These are phyloP conservation scores for Syngnathus acus DNA, from an alignment of 2,797 vertebrate species.

Conservation along the genomic window DNA sequence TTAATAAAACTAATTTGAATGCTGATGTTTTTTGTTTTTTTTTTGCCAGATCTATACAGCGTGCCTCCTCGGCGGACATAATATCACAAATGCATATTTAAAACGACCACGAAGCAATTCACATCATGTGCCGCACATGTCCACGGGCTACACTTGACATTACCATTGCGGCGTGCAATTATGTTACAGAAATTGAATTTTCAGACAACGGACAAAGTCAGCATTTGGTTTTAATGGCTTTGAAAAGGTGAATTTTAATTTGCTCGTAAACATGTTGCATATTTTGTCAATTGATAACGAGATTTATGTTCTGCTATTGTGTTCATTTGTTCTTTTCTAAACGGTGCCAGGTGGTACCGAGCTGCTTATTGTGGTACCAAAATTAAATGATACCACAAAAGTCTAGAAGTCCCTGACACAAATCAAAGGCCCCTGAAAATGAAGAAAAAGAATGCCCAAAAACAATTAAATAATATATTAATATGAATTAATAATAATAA, in stretches of 20 bases:
- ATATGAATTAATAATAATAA: background rate
- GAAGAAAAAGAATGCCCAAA: background rate
- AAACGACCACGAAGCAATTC: constrained; percentile 11
- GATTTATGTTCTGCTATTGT: background rate
- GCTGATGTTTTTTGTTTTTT: background rate
- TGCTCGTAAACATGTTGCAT: background rate
- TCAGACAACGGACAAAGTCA: constrained; percentile 11
- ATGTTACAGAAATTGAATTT: constrained; percentile 25
- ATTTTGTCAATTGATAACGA: too few relatives aligned
- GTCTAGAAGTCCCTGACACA: background rate
- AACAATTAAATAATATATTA: background rate
- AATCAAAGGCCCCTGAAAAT: background rate
- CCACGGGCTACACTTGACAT: constrained; percentile 34
- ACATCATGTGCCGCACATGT: constrained; percentile 18
- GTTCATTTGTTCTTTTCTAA: background rate
- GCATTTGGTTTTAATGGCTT: constrained; percentile 14
- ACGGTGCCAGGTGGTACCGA: too few relatives aligned
- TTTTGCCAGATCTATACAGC: background rate
- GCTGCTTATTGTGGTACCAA: too few relatives aligned
- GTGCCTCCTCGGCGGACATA: background rate
- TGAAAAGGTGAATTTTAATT: constrained; percentile 21
- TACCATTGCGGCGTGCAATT: constrained; percentile 21
- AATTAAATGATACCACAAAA: background rate
- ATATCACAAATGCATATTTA: constrained; percentile 4
- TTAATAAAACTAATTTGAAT: background rate